Evolutionary conservation across 2,888 invertebrate genomes (phyloP).

Genomic region (Lagria hirta): DNA sequence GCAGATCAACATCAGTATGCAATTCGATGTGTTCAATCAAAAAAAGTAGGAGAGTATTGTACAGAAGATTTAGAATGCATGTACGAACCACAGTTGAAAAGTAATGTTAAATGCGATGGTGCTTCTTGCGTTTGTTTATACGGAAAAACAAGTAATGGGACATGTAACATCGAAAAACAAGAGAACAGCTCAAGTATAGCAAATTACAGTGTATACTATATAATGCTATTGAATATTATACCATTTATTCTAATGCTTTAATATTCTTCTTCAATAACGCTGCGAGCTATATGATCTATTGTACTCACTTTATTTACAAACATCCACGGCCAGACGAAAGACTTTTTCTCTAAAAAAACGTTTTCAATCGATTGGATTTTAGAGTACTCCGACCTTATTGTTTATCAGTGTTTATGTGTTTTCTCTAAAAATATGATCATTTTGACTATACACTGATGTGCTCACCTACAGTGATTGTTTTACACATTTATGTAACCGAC

Average conservation of each 20-base stretch:
- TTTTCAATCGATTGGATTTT: too few species aligned
- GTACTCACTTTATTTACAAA: too few species aligned
- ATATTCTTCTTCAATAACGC: too few species aligned
- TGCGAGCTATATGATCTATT: too few species aligned
- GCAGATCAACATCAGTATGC: constrained; percentile 41
- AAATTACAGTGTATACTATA: background rate
- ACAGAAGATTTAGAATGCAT: constrained; percentile 44
- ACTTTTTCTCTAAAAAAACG: too few species aligned
- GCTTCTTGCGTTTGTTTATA: constrained; percentile 44
- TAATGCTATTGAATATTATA: background rate
- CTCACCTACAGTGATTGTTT: too few species aligned
- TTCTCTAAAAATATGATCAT: too few species aligned
- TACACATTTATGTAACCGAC: too few species aligned
- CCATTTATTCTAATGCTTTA: background rate
- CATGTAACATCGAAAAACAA: constrained; percentile 15
- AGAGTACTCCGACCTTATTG: too few species aligned
- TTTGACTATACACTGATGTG: too few species aligned
- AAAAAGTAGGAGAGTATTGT: constrained; percentile 40
- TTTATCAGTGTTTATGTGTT: too few species aligned
- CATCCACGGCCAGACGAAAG: too few species aligned
- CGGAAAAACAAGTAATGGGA: constrained; percentile 32
- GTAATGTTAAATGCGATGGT: constrained; percentile 39
- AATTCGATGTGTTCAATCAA: constrained; percentile 39
- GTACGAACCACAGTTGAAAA: constrained; percentile 30
- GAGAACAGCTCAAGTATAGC: constrained; percentile 1